A percentile compares a stretch with the other conserved stretches of the same genome.
phyloP scores from a whole-genome alignment of 2,797 vertebrate species.

The Hydrophis major region DNA sequence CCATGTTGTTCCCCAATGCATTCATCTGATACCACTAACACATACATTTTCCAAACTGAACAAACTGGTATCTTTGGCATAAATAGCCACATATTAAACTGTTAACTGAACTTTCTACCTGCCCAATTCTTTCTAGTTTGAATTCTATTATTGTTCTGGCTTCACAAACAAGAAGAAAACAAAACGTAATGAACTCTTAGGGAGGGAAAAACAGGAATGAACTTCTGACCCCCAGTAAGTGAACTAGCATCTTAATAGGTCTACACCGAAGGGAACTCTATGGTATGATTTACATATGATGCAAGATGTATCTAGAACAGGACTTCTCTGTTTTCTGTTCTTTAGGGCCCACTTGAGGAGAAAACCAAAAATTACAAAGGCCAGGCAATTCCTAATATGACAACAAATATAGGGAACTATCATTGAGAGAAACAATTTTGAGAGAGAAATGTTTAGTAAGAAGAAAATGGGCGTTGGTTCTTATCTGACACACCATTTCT shows the following conservation, averaged over 20 bases:
- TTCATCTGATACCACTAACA: background rate
- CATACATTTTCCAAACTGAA: background rate
- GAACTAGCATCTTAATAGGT: background rate
- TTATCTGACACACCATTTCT: no score
- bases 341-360: background rate
- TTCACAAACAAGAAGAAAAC: background rate
- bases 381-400: background rate
- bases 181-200: background rate
- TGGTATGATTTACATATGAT: background rate
- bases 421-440: background rate
- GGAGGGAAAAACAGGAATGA: background rate
- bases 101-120: background rate
- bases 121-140: background rate
- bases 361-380: background rate
- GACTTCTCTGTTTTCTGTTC: background rate
- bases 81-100: background rate
- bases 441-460: background rate
- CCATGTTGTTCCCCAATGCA: background rate
- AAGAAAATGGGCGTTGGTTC: background rate
- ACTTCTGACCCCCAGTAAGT: background rate
- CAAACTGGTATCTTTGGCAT: background rate
- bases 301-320: background rate
- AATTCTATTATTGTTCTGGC: background rate
- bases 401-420: background rate
- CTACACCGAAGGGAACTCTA: background rate